A percentile compares a stretch with the other conserved stretches of the same genome.
Evolutionary conservation across 2,797 vertebrate species (phyloP).

Genomic region (Sebastes matsubarae): DNA sequence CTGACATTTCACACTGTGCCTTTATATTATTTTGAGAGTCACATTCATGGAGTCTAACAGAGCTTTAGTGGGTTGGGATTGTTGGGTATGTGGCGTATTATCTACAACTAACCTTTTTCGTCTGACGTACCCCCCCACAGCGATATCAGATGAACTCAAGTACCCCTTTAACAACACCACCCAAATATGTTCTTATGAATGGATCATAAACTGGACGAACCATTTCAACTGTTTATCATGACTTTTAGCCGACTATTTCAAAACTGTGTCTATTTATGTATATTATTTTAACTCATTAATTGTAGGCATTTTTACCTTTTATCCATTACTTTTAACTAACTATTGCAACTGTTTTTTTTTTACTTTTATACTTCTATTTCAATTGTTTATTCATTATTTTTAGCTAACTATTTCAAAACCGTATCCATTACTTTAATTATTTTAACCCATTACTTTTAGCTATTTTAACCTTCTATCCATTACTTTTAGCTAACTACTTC

Average conservation of each 20-base stretch:
- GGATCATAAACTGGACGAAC: not conserved
- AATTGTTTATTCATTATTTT: not conserved
- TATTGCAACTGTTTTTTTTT: not conserved
- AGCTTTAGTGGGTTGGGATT: not conserved
- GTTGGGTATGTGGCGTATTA: not conserved
- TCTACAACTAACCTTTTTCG: not conserved
- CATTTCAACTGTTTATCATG: not conserved
- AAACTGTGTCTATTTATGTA: not conserved
- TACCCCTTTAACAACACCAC: not conserved
- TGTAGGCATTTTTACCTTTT: not conserved
- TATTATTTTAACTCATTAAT: not conserved
- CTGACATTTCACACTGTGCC: conserved; percentile 1
- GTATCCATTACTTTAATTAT: not conserved
- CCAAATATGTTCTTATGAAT: not conserved
- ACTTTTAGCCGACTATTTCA: not conserved
- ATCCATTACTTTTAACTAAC: not conserved
- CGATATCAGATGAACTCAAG: not conserved
- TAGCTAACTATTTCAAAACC: too few species aligned
- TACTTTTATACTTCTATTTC: too few species aligned
- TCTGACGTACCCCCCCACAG: not conserved
- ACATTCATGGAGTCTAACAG: not conserved
- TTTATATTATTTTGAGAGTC: conserved; percentile 2
- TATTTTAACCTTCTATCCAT: too few species aligned
- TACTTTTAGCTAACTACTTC: too few species aligned
- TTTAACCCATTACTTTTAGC: too few species aligned